phyloP scores from a whole-genome alignment of 2,113 vertebrate genomes.

The Clarias batrachus region DNA sequence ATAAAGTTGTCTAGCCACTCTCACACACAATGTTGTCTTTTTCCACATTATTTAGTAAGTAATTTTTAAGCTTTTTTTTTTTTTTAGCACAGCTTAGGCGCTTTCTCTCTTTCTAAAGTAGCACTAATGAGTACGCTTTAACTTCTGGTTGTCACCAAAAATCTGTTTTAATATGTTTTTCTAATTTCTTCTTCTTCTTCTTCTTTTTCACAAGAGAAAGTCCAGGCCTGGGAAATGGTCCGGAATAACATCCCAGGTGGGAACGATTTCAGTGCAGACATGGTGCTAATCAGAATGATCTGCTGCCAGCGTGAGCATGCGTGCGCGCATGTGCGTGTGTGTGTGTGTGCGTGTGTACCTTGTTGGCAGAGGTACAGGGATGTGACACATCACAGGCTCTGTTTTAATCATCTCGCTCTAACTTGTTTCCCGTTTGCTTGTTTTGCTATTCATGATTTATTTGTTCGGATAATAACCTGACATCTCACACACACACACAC shows the following conservation, averaged over 20 bases:
- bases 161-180: constrained; percentile 21
- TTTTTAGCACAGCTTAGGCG: background rate
- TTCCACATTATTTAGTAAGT: background rate
- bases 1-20: background rate
- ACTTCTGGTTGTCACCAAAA: constrained; percentile 21
- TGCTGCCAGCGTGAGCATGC: constrained; percentile 12
- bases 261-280: constrained; percentile 16
- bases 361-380: background rate
- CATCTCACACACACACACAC: background rate
- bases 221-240: constrained; percentile 1
- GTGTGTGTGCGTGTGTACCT: background rate
- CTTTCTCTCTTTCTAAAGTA: background rate
- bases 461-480: constrained; percentile 24
- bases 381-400: constrained; percentile 20
- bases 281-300: constrained; percentile 25
- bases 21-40: background rate
- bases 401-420: constrained; percentile 1
- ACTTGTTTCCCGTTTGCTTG: constrained; percentile 15
- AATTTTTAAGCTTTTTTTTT: background rate
- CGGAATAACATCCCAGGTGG: constrained; percentile 19
- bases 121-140: constrained; percentile 34
- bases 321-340: constrained; percentile 17
- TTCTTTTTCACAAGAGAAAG: background rate
- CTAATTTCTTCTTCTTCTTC: background rate
- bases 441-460: constrained; percentile 22